A percentile compares a stretch with the other conserved stretches of the same genome.
Conservation (phyloP, 35 echinoderm and acorn worm species). For the Apostichopus japonicus region DNA sequence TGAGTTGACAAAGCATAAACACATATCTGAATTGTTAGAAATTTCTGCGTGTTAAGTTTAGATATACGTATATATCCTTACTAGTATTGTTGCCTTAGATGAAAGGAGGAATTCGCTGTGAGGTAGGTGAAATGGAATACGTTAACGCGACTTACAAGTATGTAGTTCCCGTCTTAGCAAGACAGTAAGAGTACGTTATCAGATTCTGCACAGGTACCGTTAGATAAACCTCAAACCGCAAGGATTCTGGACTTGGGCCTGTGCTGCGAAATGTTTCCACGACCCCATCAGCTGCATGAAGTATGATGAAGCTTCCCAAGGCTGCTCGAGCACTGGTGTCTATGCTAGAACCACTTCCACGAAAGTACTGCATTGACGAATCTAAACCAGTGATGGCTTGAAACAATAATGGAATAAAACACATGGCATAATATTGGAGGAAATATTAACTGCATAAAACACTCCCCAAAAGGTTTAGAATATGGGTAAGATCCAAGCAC, state of each 20-base stretch:
- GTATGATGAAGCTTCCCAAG: not conserved
- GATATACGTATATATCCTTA: too few species aligned
- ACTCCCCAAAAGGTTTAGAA: too few species aligned
- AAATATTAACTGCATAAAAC: not conserved
- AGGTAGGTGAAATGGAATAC: not conserved
- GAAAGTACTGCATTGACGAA: not conserved
- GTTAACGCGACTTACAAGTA: not conserved
- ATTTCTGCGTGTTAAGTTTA: too few species aligned
- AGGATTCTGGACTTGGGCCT: not conserved
- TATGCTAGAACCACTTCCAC: not conserved
- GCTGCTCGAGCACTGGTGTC: not conserved
- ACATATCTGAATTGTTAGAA: too few species aligned
- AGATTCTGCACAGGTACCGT: not conserved
- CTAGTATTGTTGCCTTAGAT: too few species aligned
- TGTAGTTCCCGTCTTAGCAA: not conserved
- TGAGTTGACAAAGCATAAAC: too few species aligned
- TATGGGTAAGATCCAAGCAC: too few species aligned
- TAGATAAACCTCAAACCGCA: not conserved
- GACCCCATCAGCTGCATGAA: not conserved
- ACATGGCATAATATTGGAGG: not conserved
- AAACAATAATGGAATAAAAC: not conserved
- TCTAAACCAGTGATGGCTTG: slow-evolving; percentile 9
- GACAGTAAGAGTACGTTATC: not conserved
- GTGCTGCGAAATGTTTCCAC: slow-evolving; percentile 6
- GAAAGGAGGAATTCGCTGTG: too few species aligned